Conservation (phyloP, 2,113 vertebrate genomes). For the Aphelocoma coerulescens region DNA sequence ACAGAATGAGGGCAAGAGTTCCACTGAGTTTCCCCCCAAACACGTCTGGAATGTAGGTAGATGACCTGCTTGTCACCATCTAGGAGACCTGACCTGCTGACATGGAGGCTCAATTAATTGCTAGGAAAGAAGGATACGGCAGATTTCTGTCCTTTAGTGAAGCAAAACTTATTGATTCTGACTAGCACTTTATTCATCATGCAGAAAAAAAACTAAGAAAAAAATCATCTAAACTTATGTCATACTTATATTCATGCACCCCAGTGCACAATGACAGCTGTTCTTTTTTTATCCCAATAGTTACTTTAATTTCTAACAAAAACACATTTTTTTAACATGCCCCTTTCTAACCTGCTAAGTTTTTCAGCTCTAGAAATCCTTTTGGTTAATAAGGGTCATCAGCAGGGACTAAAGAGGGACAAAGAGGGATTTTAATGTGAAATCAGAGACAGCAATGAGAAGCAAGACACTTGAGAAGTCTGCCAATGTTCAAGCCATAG, state of each 20-base stretch:
- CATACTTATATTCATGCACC: not conserved
- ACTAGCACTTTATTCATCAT: not conserved
- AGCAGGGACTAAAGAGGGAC: not conserved
- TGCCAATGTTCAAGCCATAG: not conserved
- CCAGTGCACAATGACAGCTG: not conserved
- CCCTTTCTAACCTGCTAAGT: not conserved
- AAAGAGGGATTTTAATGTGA: conserved; percentile 34
- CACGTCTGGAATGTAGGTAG: not conserved
- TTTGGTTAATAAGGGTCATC: conserved; percentile 28
- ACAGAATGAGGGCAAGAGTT: not conserved
- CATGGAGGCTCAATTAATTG: not conserved
- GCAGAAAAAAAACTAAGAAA: not conserved
- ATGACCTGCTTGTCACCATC: not conserved
- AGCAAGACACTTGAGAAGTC: conserved; percentile 23
- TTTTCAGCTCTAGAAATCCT: conserved; percentile 17
- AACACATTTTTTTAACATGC: not conserved
- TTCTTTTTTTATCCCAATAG: not conserved
- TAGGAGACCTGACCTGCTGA: not conserved
- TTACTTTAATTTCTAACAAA: not conserved
- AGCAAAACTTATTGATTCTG: not conserved
- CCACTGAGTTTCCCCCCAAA: not conserved
- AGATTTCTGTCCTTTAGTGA: not conserved
- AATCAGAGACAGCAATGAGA: conserved; percentile 32
- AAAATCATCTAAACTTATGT: not conserved
- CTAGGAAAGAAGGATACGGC: not conserved